A percentile compares a stretch with the other conserved stretches of the same genome.
These are phyloP conservation scores for Leptinotarsa haldemani DNA, from an alignment of 2,888 invertebrate species.

Conservation along the genomic window DNA sequence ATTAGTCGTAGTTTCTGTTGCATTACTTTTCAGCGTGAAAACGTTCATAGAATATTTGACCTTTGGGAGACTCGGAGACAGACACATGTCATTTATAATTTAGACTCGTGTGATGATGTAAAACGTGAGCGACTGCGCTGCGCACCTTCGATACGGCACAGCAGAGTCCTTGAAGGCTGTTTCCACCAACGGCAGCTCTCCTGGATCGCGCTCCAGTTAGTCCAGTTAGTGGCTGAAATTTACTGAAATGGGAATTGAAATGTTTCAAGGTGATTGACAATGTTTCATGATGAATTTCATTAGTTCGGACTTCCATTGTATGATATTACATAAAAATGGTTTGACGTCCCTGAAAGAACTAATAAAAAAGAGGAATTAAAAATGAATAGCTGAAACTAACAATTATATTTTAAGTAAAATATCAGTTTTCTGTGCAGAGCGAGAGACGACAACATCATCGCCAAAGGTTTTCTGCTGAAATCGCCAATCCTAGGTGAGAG, in stretches of 20 bases:
- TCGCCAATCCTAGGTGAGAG: too few species aligned
- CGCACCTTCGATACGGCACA: neutral
- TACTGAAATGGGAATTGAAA: neutral
- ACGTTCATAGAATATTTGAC: constrained; percentile 17
- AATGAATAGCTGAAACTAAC: too few species aligned
- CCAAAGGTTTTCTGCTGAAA: too few species aligned
- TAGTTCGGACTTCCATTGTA: too few species aligned
- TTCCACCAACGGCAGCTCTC: neutral
- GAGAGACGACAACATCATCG: too few species aligned
- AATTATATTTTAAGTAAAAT: too few species aligned
- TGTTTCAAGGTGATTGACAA: too few species aligned
- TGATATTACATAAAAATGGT: too few species aligned
- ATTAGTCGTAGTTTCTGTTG: neutral
- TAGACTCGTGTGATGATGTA: constrained; percentile 28
- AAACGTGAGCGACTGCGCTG: constrained; percentile 5
- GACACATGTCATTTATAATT: constrained; percentile 37
- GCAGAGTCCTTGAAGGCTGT: constrained; percentile 14
- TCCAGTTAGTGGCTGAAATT: neutral
- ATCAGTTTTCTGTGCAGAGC: too few species aligned
- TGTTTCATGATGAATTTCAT: too few species aligned
- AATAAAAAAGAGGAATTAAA: too few species aligned
- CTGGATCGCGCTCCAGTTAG: neutral
- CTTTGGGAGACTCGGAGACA: constrained; percentile 28
- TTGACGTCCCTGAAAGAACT: too few species aligned
- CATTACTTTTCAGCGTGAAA: constrained; percentile 9